Evolutionary conservation across 2,888 invertebrate genomes (phyloP).

Genomic region (Iselma pallidipennis): DNA sequence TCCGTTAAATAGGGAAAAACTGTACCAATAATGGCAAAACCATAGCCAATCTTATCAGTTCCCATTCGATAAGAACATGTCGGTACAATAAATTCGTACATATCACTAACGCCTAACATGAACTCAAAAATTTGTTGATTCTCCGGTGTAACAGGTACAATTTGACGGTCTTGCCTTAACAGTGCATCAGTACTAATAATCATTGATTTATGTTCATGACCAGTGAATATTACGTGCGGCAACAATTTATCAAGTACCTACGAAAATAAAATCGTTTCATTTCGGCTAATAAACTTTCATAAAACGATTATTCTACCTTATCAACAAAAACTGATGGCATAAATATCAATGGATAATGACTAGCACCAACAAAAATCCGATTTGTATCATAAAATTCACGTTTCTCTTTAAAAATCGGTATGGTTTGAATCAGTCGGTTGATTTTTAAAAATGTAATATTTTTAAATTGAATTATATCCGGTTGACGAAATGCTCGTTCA

Average conservation of each 20-base stretch:
- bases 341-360: slow-evolving; percentile 72
- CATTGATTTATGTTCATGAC: slow-evolving; percentile 70
- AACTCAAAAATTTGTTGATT: slow-evolving; percentile 55
- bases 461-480: slow-evolving; percentile 64
- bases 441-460: slow-evolving; percentile 75
- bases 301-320: slow-evolving; percentile 51
- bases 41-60: slow-evolving; percentile 81
- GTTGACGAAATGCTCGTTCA: slow-evolving; percentile 73
- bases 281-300: neutral
- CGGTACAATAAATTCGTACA: slow-evolving; percentile 83
- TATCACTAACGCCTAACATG: slow-evolving; percentile 55
- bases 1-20: neutral
- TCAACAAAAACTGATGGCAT: slow-evolving; percentile 60
- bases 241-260: slow-evolving; percentile 67
- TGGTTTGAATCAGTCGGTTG: slow-evolving; percentile 68
- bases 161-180: slow-evolving; percentile 45
- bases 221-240: slow-evolving; percentile 73
- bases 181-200: slow-evolving; percentile 56
- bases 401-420: slow-evolving; percentile 60
- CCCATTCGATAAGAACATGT: slow-evolving; percentile 98
- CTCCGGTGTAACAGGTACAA: slow-evolving; percentile 44
- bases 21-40: slow-evolving; percentile 80
- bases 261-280: slow-evolving; percentile 27
- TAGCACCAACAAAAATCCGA: slow-evolving; percentile 68
- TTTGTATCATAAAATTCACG: slow-evolving; percentile 52